Percentiles rank a stretch among this genome's conserved stretches.
These are phyloP conservation scores for Trissoscelio sp. DNA, from an alignment of 2,888 invertebrate species.

Conservation along the genomic window DNA sequence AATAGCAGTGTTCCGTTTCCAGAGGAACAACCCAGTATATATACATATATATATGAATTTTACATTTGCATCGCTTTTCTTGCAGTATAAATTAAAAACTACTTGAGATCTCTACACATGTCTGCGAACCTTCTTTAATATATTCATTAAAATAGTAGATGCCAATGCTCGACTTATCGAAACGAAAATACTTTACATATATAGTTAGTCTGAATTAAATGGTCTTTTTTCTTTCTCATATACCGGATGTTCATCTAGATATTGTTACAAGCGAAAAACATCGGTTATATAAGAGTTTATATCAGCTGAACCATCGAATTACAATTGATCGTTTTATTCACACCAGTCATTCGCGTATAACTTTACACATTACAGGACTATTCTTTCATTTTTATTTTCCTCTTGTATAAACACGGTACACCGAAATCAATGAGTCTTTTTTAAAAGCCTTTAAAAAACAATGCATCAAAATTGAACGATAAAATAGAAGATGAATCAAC, in stretches of 20 bases:
- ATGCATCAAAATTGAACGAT: slow-evolving; percentile 3
- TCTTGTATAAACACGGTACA: background rate
- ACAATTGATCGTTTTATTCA: slow-evolving; percentile 24
- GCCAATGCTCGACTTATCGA: slow-evolving; percentile 17
- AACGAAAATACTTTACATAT: slow-evolving; percentile 8
- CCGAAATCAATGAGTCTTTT: background rate
- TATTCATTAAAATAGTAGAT: slow-evolving; percentile 16
- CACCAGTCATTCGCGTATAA: slow-evolving; percentile 34
- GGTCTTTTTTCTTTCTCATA: slow-evolving; percentile 15
- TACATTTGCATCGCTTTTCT: slow-evolving; percentile 43
- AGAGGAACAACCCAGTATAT: too few relatives aligned
- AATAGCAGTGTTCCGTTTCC: too few relatives aligned
- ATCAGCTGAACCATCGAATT: slow-evolving; percentile 17
- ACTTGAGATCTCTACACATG: slow-evolving; percentile 53
- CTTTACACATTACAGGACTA: slow-evolving; percentile 31
- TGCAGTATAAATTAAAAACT: slow-evolving; percentile 54
- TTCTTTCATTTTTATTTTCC: slow-evolving; percentile 28
- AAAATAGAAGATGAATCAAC: slow-evolving; percentile 25
- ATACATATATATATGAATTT: slow-evolving; percentile 19
- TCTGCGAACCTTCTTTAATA: slow-evolving; percentile 42
- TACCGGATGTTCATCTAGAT: background rate
- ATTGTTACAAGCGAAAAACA: slow-evolving; percentile 15
- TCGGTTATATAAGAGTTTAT: slow-evolving; percentile 21
- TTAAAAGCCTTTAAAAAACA: background rate
- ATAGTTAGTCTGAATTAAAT: slow-evolving; percentile 9